Evolutionary conservation across 2,797 vertebrate species (phyloP).

Genomic region (Odontamblyopus lacepedii): DNA sequence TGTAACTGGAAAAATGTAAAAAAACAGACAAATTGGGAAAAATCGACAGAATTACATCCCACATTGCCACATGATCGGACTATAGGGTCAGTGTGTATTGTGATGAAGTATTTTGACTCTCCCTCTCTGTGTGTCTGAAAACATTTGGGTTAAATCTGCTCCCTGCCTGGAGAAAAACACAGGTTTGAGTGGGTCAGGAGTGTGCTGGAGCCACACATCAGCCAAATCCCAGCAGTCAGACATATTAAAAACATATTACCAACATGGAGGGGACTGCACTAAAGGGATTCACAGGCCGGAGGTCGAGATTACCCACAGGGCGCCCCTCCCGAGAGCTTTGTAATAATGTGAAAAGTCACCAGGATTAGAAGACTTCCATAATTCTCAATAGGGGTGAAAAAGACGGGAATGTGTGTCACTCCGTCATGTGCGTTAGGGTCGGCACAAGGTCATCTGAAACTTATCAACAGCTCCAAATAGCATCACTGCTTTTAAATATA

Average conservation of each 20-base stretch:
- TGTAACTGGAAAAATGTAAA: too few relatives aligned
- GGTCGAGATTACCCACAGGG: constrained; percentile 47
- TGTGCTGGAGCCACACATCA: constrained; percentile 26
- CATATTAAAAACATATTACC: constrained; percentile 52
- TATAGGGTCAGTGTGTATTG: background rate
- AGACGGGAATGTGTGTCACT: constrained; percentile 46
- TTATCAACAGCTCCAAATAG: constrained; percentile 33
- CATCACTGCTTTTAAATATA: constrained; percentile 26
- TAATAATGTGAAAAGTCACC: constrained; percentile 45
- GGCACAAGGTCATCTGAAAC: constrained; percentile 32
- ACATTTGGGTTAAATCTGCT: constrained; percentile 31
- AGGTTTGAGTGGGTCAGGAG: constrained; percentile 25
- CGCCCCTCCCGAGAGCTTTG: constrained; percentile 25
- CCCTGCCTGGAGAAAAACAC: constrained; percentile 9
- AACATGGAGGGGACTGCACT: constrained; percentile 22
- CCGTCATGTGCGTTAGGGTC: constrained; percentile 27
- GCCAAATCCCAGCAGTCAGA: constrained; percentile 43
- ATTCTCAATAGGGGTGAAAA: constrained; percentile 34
- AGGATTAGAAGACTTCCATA: constrained; percentile 50
- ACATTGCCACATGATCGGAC: background rate
- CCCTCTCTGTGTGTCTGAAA: background rate
- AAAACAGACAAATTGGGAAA: too few relatives aligned
- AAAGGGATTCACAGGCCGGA: constrained; percentile 32
- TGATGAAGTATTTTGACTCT: background rate
- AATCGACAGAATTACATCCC: background rate